Percentiles rank a stretch among this genome's conserved stretches.
Evolutionary conservation across 2,797 vertebrate genomes (phyloP).

Genomic region (Sebastes diaconus): DNA sequence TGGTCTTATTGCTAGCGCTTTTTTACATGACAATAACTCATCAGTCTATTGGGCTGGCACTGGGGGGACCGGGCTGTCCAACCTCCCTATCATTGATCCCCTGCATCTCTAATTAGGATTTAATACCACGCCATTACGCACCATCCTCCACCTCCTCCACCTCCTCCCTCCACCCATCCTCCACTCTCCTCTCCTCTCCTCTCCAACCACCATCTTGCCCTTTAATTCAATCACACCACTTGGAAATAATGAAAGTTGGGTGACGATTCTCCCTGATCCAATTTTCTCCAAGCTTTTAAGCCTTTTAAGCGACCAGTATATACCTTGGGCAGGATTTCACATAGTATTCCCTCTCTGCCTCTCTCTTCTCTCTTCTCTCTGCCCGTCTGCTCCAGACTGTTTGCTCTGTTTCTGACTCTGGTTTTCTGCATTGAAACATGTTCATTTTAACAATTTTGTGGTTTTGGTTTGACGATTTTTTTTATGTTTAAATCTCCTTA

Average conservation of each 20-base stretch:
- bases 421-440: constrained; percentile 9
- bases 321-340: constrained; percentile 97
- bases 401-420: constrained; percentile 27
- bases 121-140: constrained; percentile 99
- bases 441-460: background rate
- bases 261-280: constrained; percentile 99
- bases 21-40: constrained; percentile 99
- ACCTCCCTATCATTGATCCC: constrained; percentile 99
- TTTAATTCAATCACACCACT: constrained; percentile 99
- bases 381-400: constrained; percentile 53
- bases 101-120: constrained; percentile 99
- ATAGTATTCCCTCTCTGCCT: constrained; percentile 83
- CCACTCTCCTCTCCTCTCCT: constrained; percentile 77
- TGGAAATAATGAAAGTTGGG: constrained; percentile 99
- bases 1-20: constrained; percentile 99
- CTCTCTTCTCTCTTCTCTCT: constrained; percentile 37
- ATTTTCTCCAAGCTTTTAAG: constrained; percentile 99
- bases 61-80: constrained; percentile 99
- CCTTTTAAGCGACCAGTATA: constrained; percentile 95
- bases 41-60: constrained; percentile 99
- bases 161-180: constrained; percentile 80
- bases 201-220: constrained; percentile 98
- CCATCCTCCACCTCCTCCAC: constrained; percentile 84
- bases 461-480: background rate
- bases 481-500: no score